Base-by-base conservation (phyloP, 2,888 invertebrate genomes). In the Fragum sueziense region DNA sequence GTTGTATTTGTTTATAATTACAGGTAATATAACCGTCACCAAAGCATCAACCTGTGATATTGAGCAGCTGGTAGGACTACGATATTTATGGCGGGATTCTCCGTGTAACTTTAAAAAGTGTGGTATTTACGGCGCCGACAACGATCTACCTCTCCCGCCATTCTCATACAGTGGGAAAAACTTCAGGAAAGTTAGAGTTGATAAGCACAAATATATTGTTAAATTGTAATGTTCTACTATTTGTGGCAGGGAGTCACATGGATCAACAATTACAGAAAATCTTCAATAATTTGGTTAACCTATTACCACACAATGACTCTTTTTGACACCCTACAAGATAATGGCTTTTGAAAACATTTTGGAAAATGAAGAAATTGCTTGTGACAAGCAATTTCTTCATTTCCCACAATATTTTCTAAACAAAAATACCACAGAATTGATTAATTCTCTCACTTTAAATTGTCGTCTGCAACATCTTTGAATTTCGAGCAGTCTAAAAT, bases 101-200 rank as follows among this genome's bases (percentile, higher is more conserved):
- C 83, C 83, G 0, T 83, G 83, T 34, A 59, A 70, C 2, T 78
- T 83, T 54, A 78, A 78, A 67, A 76, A 78, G 14, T 83, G 83
- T 80, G 76, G 76, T 4, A 70, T 83, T 37, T 83, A 83, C 59
- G 83, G 80, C n/a, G 68, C 59, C 0, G 57, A 61, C 7, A 83
- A 78, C 54, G 54, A 68, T 11, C 78, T 83, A 0, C 83, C 83
- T 14, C 54, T 80, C 74, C 78, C 78, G 7, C 83, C 83, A 11
- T 83, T 80, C 62, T 74, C 76, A 9, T 83, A 76, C 57, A 25
- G 65, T 52, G 77, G 72, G 4, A 70, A 74, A 41, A 65, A 69
- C 6, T 81, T 81, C 54, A 25, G 41, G 33, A 78, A 75, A 62
- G 61, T 69, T 33, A 22, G 29, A 41, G 14, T 61, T 0, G 59